phyloP scores from a whole-genome alignment of 2,797 vertebrate genomes.

The Siniperca obscura region DNA sequence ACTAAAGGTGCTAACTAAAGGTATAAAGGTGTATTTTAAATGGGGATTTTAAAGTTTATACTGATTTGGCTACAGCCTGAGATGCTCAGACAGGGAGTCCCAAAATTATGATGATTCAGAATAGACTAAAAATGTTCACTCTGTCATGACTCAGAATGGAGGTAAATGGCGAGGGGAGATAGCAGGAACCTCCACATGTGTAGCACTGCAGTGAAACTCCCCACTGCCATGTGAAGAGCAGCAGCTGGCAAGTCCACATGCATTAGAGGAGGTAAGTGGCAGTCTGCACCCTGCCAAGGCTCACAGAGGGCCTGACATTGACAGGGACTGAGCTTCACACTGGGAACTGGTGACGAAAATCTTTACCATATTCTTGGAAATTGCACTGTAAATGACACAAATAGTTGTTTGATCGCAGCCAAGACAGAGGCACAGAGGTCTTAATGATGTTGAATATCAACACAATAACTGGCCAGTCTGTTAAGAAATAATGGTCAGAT shows the following conservation, averaged over 20 bases:
- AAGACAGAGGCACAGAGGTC: conserved; percentile 19
- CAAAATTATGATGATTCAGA: conserved; percentile 33
- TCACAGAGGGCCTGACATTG: conserved; percentile 30
- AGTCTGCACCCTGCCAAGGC: conserved; percentile 34
- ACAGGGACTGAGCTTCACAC: conserved; percentile 22
- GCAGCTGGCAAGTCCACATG: conserved; percentile 38
- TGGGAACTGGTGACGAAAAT: conserved; percentile 26
- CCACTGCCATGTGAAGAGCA: conserved; percentile 49
- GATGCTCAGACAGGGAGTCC: neutral
- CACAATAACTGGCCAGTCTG: conserved; percentile 7
- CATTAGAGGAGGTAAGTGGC: conserved; percentile 50
- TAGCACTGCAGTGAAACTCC: conserved; percentile 26
- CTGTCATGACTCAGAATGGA: conserved; percentile 46
- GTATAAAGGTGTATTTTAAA: neutral
- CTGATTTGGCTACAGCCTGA: conserved; percentile 13
- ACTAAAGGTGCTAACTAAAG: too few species aligned
- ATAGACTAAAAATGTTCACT: conserved; percentile 27
- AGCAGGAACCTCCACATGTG: conserved; percentile 32
- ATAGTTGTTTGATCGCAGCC: conserved; percentile 5
- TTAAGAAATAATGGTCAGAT: conserved; percentile 11
- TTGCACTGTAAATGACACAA: conserved; percentile 21
- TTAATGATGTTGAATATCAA: conserved; percentile 29
- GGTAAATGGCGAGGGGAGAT: conserved; percentile 32
- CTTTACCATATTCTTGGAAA: conserved; percentile 26
- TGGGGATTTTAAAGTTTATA: neutral